phyloP scores from a whole-genome alignment of 2,888 invertebrate species.

The Heliconius ethilla region DNA sequence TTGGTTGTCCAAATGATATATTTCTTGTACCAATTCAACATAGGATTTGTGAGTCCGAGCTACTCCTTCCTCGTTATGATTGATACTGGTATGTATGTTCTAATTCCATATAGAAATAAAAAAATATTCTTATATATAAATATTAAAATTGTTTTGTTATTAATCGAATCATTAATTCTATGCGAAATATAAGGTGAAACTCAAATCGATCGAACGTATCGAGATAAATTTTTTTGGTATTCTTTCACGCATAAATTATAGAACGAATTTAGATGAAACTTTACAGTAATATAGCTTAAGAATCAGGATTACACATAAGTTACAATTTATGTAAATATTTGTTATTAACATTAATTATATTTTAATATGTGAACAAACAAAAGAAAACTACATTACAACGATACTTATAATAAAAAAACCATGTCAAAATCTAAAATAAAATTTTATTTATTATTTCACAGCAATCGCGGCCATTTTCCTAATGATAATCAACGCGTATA shows the following conservation, averaged over 20 bases:
- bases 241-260: no score
- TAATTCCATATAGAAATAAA: not conserved
- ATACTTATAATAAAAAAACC: no score
- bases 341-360: not conserved
- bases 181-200: not conserved
- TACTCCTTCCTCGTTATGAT: conserved; percentile 60
- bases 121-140: no score
- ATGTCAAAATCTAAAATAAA: no score
- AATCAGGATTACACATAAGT: no score
- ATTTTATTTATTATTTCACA: conserved; percentile 47
- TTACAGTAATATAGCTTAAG: no score
- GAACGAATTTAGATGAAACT: no score
- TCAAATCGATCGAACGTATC: no score
- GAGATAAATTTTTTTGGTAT: no score
- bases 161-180: not conserved
- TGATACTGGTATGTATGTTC: conserved; percentile 61
- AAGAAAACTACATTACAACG: no score
- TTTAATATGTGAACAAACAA: not conserved
- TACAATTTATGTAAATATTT: no score
- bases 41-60: conserved; percentile 48
- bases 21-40: conserved; percentile 58
- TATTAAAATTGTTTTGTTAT: no score
- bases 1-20: conserved; percentile 59
- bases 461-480: conserved; percentile 57
- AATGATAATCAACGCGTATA: conserved; percentile 57